Evolutionary conservation across 2,888 invertebrate genomes (phyloP), one percentile per base, ranked within the genome.

Genomic region (Thalpophila matura): DNA sequence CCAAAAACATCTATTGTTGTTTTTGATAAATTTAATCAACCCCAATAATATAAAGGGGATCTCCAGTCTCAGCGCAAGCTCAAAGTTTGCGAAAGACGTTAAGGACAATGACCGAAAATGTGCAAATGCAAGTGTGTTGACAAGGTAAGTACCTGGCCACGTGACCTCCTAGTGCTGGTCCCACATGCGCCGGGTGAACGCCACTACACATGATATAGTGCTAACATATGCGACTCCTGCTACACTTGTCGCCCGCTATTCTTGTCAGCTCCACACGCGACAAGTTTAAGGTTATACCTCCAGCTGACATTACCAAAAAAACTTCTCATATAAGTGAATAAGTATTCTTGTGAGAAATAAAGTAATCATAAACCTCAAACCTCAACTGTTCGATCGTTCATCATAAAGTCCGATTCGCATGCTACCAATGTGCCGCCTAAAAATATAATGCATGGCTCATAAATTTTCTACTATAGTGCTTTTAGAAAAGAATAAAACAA

Each of bases 121-220:
- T 84, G 84, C 79, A 81, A n/a, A 73, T 82, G 80, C 87, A 89
- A 87, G 81, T 85, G 85, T 83, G 81, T 78, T 84, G 86, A 84
- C 85, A 89, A 88, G 89, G 80, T 76, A 66, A 64, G 87, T 91
- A 91, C 91, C 91, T 92, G 91, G 85, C 85, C 89, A 90, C 89
- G 88, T 87, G 91, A 87, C 86, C 84, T 79, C 83, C 84, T 80
- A 82, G 82, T 64, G 78, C 67, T 63, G 68, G 69, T 82, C 75
- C 86, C 91, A 91, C 90, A 91, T 91, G 91, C 86, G 85, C 83
- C 85, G 88, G 86, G 87, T 85, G 86, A 87, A 87, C 82, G 82
- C 81, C 87, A 84, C 86, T 82, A 82, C 77, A 68, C 80, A 81
- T 77, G 83, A 86, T 84, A 84, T 84, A 90, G 85, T 85, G 86